Base-by-base conservation (phyloP, 2,113 vertebrate species). In the Mirza zaza region DNA sequence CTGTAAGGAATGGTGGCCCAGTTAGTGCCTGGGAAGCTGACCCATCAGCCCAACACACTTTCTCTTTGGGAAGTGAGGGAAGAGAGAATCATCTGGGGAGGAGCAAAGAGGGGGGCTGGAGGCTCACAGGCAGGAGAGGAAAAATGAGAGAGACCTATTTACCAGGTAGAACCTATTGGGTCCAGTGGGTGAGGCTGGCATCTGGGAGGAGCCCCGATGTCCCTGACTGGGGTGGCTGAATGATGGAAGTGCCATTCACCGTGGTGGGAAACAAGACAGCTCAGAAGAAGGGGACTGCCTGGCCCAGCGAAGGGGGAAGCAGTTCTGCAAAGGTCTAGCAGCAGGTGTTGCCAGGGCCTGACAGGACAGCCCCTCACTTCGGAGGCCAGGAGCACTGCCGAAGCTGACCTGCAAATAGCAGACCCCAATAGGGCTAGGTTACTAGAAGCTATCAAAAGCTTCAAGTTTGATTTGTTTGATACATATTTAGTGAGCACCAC, bases 251-350 rank as follows among this genome's bases (percentile, higher is more conserved):
- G 8, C 12, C 34, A 5, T 68, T 83, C 71, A 8, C n/a, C 0
- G 63, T 36, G 48, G 13, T 8, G 34, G 29, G 45, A 52, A 8
- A 42, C 0, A 1, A 6, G 32, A 68, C 12, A 21, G 32, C 39
- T 52, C 2, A 11, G 27, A 21, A 81, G 90, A 23, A 81, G 42
- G 36, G n/a, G 34, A 77, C 32, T 45, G 29, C 59, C 34, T 29
- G 50, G 25, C 57, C 36, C 29, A 20, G 39, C 3, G 3, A 63
- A 77, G 29, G 57, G 27, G 13, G 15, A 48, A 50, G 21, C 11
- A n/a, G 11, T 45, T 27, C 90, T 70, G 45, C 42, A 55, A 59
- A n/a, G 61, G 45, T 96, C 83, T 77, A 20, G 93, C 90, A 76
- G 79, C 11, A 17, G 75, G 32, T 9, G 20, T 36, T 25, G 23